These are phyloP conservation scores for Cromileptes altivelis DNA, from an alignment of 2,113 vertebrate species.

Conservation along the genomic window DNA sequence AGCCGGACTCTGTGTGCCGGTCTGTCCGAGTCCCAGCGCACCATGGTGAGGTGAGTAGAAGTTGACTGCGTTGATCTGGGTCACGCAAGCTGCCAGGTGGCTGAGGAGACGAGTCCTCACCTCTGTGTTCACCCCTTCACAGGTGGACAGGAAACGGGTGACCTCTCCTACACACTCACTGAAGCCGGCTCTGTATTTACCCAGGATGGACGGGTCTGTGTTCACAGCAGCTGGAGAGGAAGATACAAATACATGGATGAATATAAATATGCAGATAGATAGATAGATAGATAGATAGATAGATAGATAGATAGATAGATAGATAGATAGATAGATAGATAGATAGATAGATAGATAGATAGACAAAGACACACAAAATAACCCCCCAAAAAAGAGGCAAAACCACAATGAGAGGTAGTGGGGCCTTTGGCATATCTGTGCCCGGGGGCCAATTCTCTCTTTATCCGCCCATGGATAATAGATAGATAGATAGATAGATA, in stretches of 20 bases:
- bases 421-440: too few species aligned
- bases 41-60: slow-evolving; percentile 84
- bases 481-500: neutral
- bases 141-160: slow-evolving; percentile 95
- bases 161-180: slow-evolving; percentile 96
- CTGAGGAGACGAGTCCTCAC: slow-evolving; percentile 92
- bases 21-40: slow-evolving; percentile 84
- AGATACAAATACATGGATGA: neutral
- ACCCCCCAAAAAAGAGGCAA: too few species aligned
- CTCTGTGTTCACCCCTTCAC: slow-evolving; percentile 93
- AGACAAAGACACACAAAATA: too few species aligned
- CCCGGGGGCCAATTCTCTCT: too few species aligned
- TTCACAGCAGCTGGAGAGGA: slow-evolving; percentile 86
- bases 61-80: slow-evolving; percentile 91
- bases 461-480: neutral
- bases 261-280: neutral
- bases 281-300: too few species aligned
- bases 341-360: too few species aligned
- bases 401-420: too few species aligned
- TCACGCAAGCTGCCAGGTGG: slow-evolving; percentile 94
- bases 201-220: slow-evolving; percentile 90
- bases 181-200: slow-evolving; percentile 95
- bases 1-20: slow-evolving; percentile 79
- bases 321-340: too few species aligned
- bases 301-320: too few species aligned